These are phyloP conservation scores for Stomatorhinus ivindoensis DNA, from an alignment of 2,113 vertebrate genomes.

Conservation along the genomic window DNA sequence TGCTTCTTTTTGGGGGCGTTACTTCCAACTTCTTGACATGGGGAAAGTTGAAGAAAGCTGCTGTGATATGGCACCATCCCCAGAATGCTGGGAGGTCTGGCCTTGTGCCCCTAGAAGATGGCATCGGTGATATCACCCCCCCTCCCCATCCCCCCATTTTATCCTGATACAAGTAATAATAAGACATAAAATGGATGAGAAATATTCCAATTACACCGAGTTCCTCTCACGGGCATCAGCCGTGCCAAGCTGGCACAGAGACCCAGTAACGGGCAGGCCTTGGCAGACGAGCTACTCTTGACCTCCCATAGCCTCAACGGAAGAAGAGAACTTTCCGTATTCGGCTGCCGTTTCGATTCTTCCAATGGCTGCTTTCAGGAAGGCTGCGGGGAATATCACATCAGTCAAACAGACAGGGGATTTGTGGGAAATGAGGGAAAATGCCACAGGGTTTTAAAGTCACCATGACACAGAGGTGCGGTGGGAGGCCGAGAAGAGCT, in stretches of 20 bases:
- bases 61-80: neutral
- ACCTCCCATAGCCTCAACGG: neutral
- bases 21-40: neutral
- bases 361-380: neutral
- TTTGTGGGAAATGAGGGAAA: neutral
- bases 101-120: neutral
- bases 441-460: neutral
- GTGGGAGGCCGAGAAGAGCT: neutral
- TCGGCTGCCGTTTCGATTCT: conserved; percentile 10
- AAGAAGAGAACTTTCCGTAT: conserved; percentile 7
- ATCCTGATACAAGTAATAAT: conserved; percentile 10
- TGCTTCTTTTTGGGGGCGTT: neutral
- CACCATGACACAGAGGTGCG: neutral
- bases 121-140: neutral
- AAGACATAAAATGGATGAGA: conserved; percentile 17
- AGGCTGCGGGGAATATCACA: neutral
- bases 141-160: neutral
- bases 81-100: neutral
- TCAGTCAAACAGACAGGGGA: neutral
- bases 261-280: neutral
- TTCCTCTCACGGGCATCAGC: neutral
- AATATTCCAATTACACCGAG: conserved; percentile 22
- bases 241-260: neutral
- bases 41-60: neutral
- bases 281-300: neutral